Base-by-base conservation (phyloP, 2,888 invertebrate species). In the Phalera bucephala region DNA sequence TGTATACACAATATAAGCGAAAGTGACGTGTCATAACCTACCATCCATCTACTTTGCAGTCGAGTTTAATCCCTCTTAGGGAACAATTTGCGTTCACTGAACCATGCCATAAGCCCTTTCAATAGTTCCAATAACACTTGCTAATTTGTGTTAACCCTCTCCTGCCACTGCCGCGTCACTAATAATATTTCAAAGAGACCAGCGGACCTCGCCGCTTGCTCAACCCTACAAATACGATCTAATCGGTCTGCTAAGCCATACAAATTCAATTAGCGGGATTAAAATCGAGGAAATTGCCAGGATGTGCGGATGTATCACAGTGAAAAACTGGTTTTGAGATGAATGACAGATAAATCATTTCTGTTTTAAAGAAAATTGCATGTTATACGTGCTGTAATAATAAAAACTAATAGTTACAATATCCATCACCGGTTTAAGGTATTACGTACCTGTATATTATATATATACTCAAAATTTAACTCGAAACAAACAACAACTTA, bases 231-330 rank as follows among this genome's bases (percentile, higher is more conserved):
- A 59, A 62, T 61, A 53, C 61, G 58, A 57, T 70, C 61, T 72
- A 70, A 76, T 73, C 72, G 69, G 60, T 59, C 64, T 64, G 69
- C 67, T 72, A 71, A 72, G 64, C 69, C 71, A 52, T 64, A 63
- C 64, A 64, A 73, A 77, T 76, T 73, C 69, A 72, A 79, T 79
- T 76, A 77, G 58, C 48, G 47, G 52, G 63, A 65, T 65, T 56
- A 59, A 42, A 56, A 48, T 40, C 48, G 33, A 40, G 30, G 29
- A 26, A 27, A n/a, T 8, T 13, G 14, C 14, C 27, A 25, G 25
- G 12, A 11, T 4, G 8, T 25, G 25, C 8, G 25, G 10, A 11
- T 10, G n/a, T n/a, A n/a, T n/a, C n/a, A n/a, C n/a, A n/a, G n/a
- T n/a, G n/a, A n/a, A n/a, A n/a, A n/a, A n/a, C n/a, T n/a, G n/a